phyloP scores from a whole-genome alignment of 2,797 vertebrate species.

The Amniataba percoides region DNA sequence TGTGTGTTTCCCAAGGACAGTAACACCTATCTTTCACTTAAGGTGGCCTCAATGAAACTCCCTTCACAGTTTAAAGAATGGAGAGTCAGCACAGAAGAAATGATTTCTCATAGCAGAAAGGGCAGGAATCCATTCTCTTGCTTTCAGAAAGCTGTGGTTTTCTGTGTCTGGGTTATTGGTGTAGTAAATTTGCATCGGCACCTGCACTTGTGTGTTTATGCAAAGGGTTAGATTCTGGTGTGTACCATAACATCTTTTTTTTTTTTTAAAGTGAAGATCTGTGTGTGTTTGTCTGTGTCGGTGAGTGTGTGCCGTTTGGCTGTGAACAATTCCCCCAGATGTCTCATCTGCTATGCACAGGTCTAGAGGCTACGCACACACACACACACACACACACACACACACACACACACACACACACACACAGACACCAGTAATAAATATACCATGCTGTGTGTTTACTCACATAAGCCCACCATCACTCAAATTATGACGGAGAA shows the following conservation, averaged over 20 bases:
- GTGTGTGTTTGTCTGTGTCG: slow-evolving; percentile 22
- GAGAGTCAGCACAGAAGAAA: slow-evolving; percentile 28
- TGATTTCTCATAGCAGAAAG: slow-evolving; percentile 36
- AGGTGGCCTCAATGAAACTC: slow-evolving; percentile 50
- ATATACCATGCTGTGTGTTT: slow-evolving; percentile 79
- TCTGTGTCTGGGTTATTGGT: slow-evolving; percentile 17
- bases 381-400: slow-evolving; percentile 35
- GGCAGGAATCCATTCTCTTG: slow-evolving; percentile 29
- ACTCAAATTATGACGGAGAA: slow-evolving; percentile 80
- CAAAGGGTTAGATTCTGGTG: slow-evolving; percentile 2
- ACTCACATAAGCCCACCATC: slow-evolving; percentile 79
- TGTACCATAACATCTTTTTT: slow-evolving; percentile 11
- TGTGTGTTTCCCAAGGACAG: slow-evolving; percentile 51
- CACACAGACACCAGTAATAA: slow-evolving; percentile 74
- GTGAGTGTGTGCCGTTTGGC: slow-evolving; percentile 44
- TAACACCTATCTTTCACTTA: slow-evolving; percentile 63
- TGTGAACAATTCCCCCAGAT: slow-evolving; percentile 69
- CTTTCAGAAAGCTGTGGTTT: slow-evolving; percentile 12
- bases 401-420: slow-evolving; percentile 41
- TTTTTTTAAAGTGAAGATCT: slow-evolving; percentile 16
- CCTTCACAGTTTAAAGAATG: slow-evolving; percentile 47
- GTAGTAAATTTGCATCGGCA: slow-evolving; percentile 22
- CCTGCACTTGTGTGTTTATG: slow-evolving; percentile 35
- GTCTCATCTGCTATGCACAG: slow-evolving; percentile 73
- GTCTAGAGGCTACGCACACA: slow-evolving; percentile 70